Evolutionary conservation across 2,797 vertebrate species (phyloP), one percentile per base, ranked within the genome.

Genomic region (Fringilla coelebs): DNA sequence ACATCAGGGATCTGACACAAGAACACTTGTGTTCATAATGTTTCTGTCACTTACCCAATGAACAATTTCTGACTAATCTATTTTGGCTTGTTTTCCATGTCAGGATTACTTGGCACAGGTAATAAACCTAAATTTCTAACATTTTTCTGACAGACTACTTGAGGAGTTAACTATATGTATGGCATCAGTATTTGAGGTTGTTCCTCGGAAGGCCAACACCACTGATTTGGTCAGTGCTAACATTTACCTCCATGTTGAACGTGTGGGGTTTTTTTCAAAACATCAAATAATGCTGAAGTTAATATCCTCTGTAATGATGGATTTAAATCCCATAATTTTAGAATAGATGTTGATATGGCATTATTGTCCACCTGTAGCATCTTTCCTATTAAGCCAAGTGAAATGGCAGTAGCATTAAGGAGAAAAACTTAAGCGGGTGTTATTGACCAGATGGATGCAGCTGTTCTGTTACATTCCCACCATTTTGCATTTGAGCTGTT

Each of bases 41-140:
- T 77, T 90, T 90, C 89, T 89, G 75, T 92, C 95, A 85, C 34
- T 92, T 88, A 52, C 4, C 84, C 85, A 75, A 6, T 66, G 72
- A 62, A 65, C 49, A 60, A 5, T 89, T 84, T 89, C 81, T 22
- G 46, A 83, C 38, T 93, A 92, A 68, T 15, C 57, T 89, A 11
- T 85, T 87, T 95, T 76, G 84, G 32, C 43, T 90, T 89, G n/a
- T 85, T 85, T 95, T 76, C 55, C 41, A 45, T 38, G 29, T 61
- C 73, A 61, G 61, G 65, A 49, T 38, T 87, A 51, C 45, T 51
- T 87, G 74, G 67, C 74, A 79, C 32, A 55, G 63, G 65, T 80
- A 61, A 61, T 62, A 92, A 85, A 80, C 21, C 28, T 57, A 11
- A 13, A 77, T 77, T 85, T 85, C 58, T 76, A 63, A 34, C 5